These are phyloP conservation scores for Muricea muricata DNA, from an alignment of 92 coral and sea anemone genomes.

Conservation along the genomic window DNA sequence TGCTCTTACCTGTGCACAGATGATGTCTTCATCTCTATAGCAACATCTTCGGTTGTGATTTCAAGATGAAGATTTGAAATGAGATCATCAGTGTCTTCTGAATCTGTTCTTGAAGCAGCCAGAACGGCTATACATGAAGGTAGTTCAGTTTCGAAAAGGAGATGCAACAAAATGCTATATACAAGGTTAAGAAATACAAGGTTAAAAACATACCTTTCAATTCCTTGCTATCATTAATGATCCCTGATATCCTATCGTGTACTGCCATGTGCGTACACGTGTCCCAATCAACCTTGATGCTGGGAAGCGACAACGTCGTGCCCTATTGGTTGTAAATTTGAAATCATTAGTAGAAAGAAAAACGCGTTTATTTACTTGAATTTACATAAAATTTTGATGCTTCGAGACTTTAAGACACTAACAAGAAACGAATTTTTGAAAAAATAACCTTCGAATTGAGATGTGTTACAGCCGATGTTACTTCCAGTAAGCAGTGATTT, in stretches of 20 bases:
- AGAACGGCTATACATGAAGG: not conserved
- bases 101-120: not conserved
- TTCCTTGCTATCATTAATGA: conserved; percentile 72
- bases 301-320: conserved; percentile 65
- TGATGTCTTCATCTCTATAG: conserved; percentile 21
- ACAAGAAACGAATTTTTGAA: too few relatives aligned
- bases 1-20: conserved; percentile 21
- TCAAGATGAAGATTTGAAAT: conserved; percentile 22
- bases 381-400: not conserved
- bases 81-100: not conserved
- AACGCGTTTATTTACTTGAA: not conserved
- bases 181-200: not conserved
- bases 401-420: too few relatives aligned
- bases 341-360: not conserved
- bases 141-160: too few relatives aligned
- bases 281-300: conserved; percentile 76
- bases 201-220: conserved; percentile 56
- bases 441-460: conserved; percentile 19
- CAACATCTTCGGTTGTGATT: conserved; percentile 13
- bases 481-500: conserved; percentile 55
- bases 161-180: not conserved
- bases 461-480: conserved; percentile 56
- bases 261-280: conserved; percentile 92
- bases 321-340: conserved; percentile 6
- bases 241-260: conserved; percentile 86